Evolutionary conservation across 2,113 vertebrate species (phyloP), one percentile per base, ranked within the genome.

Genomic region (Diphyllodes magnificus): DNA sequence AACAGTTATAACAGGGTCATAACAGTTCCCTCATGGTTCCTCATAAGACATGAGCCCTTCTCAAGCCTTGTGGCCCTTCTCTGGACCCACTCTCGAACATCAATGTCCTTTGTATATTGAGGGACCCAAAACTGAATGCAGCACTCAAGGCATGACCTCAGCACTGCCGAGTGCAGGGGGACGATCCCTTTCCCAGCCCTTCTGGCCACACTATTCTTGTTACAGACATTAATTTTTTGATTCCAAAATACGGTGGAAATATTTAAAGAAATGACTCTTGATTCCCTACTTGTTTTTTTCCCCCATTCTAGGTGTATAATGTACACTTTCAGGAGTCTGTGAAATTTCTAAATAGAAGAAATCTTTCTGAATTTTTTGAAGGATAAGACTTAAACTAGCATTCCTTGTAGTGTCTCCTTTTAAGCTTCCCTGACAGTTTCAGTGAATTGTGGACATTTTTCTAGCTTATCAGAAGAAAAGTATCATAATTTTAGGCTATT

Each of bases 251-350:
- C 37, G 15, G 4, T 6, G 16, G 1, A 68, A 69, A 44, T 64
- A 87, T 44, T 44, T 68, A 72, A 82, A 80, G 10, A 69, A 65
- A 47, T 51, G 0, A 3, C 15, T 22, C 15, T 37, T 68, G 33
- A 39, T 77, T 37, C 13, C 23, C n/a, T 49, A 28, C 11, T 18
- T 21, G 0, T 1, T 45, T 39, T 42, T 11, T 1, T 0, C 2
- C 11, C 4, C 33, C 15, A 3, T 17, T 60, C 13, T 25, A 42
- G 27, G 23, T 47, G 2, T 42, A 18, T 39, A 56, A 60, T 13
- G 1, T 45, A 8, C 11, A 11, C 7, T 31, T 70, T 53, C 16
- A 49, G 12, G 12, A 72, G 4, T 39, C 31, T 30, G 20, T 30
- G 24, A 60, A 57, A 66, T 66, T 71, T 39, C 25, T 37, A 85